A percentile compares a stretch with the other conserved stretches of the same genome.
Conservation (phyloP, 2,888 invertebrate genomes). For the Dichetophora obliterata region DNA sequence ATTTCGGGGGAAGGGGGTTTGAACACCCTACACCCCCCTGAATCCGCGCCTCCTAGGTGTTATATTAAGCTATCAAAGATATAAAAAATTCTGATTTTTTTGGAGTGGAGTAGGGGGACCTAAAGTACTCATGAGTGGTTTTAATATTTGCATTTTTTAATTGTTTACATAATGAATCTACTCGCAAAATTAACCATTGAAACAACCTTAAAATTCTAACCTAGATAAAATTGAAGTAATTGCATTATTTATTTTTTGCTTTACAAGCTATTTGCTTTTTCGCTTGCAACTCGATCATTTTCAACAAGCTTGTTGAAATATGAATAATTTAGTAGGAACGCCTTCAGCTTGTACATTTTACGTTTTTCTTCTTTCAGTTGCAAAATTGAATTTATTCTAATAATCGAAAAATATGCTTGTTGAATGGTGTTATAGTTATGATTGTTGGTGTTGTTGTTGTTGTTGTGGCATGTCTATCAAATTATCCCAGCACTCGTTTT, state of each 20-base stretch:
- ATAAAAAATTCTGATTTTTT: too few relatives aligned
- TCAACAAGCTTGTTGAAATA: slow-evolving; percentile 20
- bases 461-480: not conserved
- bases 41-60: too few relatives aligned
- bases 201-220: not conserved
- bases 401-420: not conserved
- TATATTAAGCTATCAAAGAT: too few relatives aligned
- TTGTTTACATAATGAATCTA: too few relatives aligned
- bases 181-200: too few relatives aligned
- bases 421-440: not conserved
- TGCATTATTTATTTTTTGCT: not conserved
- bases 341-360: not conserved
- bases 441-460: not conserved
- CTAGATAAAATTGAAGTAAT: not conserved
- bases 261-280: not conserved
- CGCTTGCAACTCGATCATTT: not conserved
- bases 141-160: too few relatives aligned
- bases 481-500: not conserved
- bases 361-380: not conserved
- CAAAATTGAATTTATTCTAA: not conserved
- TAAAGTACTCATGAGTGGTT: too few relatives aligned
- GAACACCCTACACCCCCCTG: too few relatives aligned
- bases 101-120: too few relatives aligned
- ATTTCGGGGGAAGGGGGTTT: too few relatives aligned
- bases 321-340: slow-evolving; percentile 16